Base-by-base conservation (phyloP, 2,113 vertebrate genomes). In the Sylvilagus bachmani region DNA sequence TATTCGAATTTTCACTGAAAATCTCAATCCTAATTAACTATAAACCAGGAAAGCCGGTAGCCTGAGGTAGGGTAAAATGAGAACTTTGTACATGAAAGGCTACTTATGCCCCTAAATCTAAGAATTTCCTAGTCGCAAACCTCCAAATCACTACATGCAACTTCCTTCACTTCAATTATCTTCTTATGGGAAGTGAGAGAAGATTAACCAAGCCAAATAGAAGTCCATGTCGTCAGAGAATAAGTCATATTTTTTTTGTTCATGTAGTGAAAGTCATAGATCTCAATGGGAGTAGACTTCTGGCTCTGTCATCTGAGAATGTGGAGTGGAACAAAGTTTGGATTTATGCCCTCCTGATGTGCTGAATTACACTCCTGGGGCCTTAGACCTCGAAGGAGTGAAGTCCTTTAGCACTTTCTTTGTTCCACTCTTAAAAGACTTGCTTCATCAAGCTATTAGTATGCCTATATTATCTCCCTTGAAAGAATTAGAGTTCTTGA, bases 61-160 rank as follows among this genome's bases (percentile, higher is more conserved):
- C 98, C 98, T 53, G 97, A 98, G 98, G 98, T 98, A 98, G 96
- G 97, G 98, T 98, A 98, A 98, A 98, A 98, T 98, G 98, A 98
- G 98, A 98, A 98, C 98, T 98, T 98, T 98, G 98, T 98, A 98
- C 98, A 98, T 98, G 98, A 98, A 98, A 98, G 98, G 96, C 97
- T 98, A 96, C 94, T 97, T 81, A 96, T 98, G 97, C 97, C 98
- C 98, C 97, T 87, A 98, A 98, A 98, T 98, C 98, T 98, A 97
- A 98, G 97, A 98, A 98, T 97, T 98, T 98, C 86, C 95, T 98
- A 96, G 96, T 98, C 98, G 97, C 97, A 97, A 98, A 97, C 97
- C 97, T 97, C 96, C 82, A 96, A 97, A 98, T 98, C 96, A 86
- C 97, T 97, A 91, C 96, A 97, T 97, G 92, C 97, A 98, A 98